Evolutionary conservation across 2,888 invertebrate species (phyloP), one percentile per base, ranked within the genome.

Genomic region (Stenchaetothrips biformis): DNA sequence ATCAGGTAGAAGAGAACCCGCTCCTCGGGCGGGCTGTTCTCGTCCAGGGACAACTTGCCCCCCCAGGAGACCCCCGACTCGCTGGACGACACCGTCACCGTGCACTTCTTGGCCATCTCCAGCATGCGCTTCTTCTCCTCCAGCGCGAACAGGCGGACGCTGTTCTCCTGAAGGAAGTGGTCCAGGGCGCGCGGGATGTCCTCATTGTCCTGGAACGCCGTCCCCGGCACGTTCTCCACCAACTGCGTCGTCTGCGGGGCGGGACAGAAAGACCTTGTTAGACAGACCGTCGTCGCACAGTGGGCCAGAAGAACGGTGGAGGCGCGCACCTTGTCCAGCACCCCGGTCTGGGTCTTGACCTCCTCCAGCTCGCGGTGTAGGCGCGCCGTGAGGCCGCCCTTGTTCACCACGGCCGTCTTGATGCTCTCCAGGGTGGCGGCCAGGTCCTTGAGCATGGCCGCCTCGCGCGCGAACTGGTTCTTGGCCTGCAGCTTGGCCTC

Each of bases 41-140:
- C n/a, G 18, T n/a, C 18, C n/a, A 62, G 16, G 7, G 62, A 16
- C 62, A 62, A n/a, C 18, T 2, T n/a, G n/a, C 7, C n/a, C 7
- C 62, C n/a, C 62, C n/a, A 16, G 62, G n/a, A 13, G 62, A n/a
- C 18, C 62, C 62, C 62, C 18, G 18, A 1, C 18, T 62, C 62
- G 62, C 2, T n/a, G 18, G 62, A 62, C 62, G n/a, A 8, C 62
- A 62, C 62, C 62, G 62, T 62, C 62, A 62, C 62, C 18, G 62
- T 62, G 62, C 62, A 62, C 62, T 62, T 62, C 62, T 62, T 62
- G 62, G 62, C 62, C 62, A 62, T 16, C 7, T 62, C 62, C 62
- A 62, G 62, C 62, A 62, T 62, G 62, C 62, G 62, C 62, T 62
- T 62, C 62, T 62, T 13, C 62, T 62, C 62, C 62, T 62, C 62